These are phyloP conservation scores for Marronus borbonicus DNA, from an alignment of 2,888 invertebrate genomes.

Conservation along the genomic window DNA sequence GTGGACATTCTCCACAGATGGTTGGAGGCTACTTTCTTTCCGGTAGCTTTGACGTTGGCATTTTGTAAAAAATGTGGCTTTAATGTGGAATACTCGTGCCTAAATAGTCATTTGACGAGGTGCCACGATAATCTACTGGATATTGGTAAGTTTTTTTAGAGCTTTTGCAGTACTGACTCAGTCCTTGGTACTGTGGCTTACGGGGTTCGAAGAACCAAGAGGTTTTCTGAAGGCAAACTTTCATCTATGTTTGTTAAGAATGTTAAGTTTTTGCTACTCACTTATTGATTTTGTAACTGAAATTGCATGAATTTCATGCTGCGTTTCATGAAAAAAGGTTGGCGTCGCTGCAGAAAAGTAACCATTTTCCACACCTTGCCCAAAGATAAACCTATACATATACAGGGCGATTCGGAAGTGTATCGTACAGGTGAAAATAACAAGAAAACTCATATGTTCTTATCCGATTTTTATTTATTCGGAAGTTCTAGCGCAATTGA, in stretches of 20 bases:
- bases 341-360: too few species aligned
- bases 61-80: constrained; percentile 26
- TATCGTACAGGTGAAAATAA: too few species aligned
- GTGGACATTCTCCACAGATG: background rate
- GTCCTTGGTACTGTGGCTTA: too few species aligned
- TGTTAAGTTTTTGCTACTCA: background rate
- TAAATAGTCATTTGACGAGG: constrained; percentile 13
- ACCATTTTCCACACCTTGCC: too few species aligned
- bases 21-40: constrained; percentile 5
- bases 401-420: too few species aligned
- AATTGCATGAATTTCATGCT: background rate
- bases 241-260: background rate
- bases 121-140: background rate
- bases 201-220: too few species aligned
- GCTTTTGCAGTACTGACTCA: background rate
- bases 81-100: constrained; percentile 16
- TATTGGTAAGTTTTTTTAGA: constrained; percentile 10
- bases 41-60: constrained; percentile 9
- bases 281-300: background rate
- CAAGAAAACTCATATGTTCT: too few species aligned
- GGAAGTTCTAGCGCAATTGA: too few species aligned
- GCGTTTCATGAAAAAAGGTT: too few species aligned
- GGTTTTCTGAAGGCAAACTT: background rate
- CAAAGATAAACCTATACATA: too few species aligned
- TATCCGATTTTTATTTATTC: too few species aligned